Evolutionary conservation across 2,113 vertebrate species (phyloP).

Genomic region (Spilogale gracilis): DNA sequence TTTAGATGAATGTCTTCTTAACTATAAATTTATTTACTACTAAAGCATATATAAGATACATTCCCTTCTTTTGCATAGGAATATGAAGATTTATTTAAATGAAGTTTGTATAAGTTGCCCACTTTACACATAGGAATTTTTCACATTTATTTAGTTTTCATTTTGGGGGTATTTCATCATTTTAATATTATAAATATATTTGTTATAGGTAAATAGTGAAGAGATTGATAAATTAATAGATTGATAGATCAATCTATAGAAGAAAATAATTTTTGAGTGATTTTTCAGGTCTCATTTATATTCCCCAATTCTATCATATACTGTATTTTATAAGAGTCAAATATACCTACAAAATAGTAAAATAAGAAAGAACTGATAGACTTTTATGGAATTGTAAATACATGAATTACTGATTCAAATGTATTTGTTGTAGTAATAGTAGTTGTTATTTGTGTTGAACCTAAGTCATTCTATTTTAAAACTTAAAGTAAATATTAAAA

Average conservation of each 20-base stretch:
- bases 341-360: background rate
- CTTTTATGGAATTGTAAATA: background rate
- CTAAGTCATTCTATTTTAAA: background rate
- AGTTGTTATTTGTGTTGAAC: background rate
- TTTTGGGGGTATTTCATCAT: background rate
- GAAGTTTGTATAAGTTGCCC: background rate
- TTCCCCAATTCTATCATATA: background rate
- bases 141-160: background rate
- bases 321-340: background rate
- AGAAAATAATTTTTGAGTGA: background rate
- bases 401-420: slow-evolving; percentile 3
- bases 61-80: background rate
- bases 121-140: background rate
- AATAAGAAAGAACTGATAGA: background rate
- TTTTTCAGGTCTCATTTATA: slow-evolving; percentile 15
- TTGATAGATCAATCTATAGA: background rate
- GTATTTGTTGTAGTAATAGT: background rate
- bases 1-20: background rate
- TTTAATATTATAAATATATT: background rate
- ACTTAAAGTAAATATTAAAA: slow-evolving; percentile 46
- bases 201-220: background rate
- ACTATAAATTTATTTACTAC: background rate
- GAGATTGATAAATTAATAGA: background rate
- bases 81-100: background rate
- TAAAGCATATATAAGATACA: background rate